These are phyloP conservation scores for Xenotilapia flavipinnis DNA, from an alignment of 2,113 vertebrate species.

Conservation along the genomic window DNA sequence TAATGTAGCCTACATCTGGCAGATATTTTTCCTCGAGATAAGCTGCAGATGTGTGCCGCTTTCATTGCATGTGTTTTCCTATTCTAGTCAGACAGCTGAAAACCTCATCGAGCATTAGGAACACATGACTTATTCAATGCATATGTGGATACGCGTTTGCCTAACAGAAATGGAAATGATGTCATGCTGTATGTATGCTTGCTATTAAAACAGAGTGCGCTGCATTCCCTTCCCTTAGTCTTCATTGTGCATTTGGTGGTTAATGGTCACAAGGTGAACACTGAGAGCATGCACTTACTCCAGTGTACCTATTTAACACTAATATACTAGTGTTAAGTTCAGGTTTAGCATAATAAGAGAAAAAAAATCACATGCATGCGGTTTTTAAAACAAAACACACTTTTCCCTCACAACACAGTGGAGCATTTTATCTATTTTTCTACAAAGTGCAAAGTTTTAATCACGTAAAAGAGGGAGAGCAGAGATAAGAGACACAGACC, in stretches of 20 bases:
- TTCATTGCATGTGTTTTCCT: slow-evolving; percentile 5
- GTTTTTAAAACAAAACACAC: neutral
- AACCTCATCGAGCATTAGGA: neutral
- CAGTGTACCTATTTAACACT: neutral
- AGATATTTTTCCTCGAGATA: neutral
- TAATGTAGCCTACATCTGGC: neutral
- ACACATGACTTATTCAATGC: neutral
- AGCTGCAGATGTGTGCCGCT: neutral
- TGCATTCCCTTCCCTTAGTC: slow-evolving; percentile 7
- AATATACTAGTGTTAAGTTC: neutral
- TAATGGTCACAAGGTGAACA: neutral
- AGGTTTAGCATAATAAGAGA: neutral
- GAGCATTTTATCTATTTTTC: neutral
- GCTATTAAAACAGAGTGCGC: slow-evolving; percentile 38
- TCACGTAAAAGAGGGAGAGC: neutral
- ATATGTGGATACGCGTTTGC: slow-evolving; percentile 13
- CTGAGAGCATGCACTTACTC: neutral
- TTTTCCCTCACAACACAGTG: neutral
- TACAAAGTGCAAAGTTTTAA: neutral
- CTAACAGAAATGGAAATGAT: slow-evolving; percentile 25
- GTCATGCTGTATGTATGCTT: slow-evolving; percentile 30
- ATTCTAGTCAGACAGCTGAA: slow-evolving; percentile 1
- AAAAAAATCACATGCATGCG: neutral
- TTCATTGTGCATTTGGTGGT: neutral
- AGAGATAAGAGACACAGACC: neutral